Percentiles rank a stretch among this genome's conserved stretches.
phyloP scores from a whole-genome alignment of 2,797 vertebrate genomes.

The Acipenser ruthenus region DNA sequence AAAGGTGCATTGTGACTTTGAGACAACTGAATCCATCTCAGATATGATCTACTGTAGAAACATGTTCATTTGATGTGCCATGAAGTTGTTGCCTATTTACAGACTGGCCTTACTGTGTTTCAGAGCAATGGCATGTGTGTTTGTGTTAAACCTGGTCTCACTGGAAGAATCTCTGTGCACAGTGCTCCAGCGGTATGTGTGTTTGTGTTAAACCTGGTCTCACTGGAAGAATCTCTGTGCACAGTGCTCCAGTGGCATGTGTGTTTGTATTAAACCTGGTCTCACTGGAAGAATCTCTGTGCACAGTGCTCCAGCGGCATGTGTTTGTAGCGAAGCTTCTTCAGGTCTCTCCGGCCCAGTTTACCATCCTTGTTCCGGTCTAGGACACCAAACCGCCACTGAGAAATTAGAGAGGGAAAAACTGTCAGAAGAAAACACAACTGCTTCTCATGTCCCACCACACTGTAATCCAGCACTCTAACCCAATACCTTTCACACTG shows the following conservation, averaged over 20 bases:
- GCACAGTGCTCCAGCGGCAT: slow-evolving; percentile 46
- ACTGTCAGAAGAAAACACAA: background rate
- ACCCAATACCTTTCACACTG: no score
- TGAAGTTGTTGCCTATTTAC: no score
- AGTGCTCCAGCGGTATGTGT: slow-evolving; percentile 4
- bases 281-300: slow-evolving; percentile 36
- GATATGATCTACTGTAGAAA: no score
- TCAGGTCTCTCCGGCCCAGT: slow-evolving; percentile 46
- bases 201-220: background rate
- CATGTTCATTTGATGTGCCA: no score
- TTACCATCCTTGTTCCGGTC: slow-evolving; percentile 51
- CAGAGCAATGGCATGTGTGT: background rate
- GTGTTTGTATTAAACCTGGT: background rate
- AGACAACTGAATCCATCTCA: no score
- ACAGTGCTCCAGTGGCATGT: slow-evolving; percentile 9
- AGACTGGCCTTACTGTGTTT: slow-evolving; percentile 14
- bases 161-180: slow-evolving; percentile 38
- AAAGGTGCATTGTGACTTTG: no score
- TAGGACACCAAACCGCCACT: slow-evolving; percentile 40
- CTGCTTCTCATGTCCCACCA: no score
- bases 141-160: slow-evolving; percentile 9
- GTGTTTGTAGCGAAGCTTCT: slow-evolving; percentile 48
- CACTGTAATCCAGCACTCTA: no score
- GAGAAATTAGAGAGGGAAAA: background rate
- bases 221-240: slow-evolving; percentile 39